phyloP scores from a whole-genome alignment of 2,797 vertebrate species.

The Tokudaia tokunoshimensis region DNA sequence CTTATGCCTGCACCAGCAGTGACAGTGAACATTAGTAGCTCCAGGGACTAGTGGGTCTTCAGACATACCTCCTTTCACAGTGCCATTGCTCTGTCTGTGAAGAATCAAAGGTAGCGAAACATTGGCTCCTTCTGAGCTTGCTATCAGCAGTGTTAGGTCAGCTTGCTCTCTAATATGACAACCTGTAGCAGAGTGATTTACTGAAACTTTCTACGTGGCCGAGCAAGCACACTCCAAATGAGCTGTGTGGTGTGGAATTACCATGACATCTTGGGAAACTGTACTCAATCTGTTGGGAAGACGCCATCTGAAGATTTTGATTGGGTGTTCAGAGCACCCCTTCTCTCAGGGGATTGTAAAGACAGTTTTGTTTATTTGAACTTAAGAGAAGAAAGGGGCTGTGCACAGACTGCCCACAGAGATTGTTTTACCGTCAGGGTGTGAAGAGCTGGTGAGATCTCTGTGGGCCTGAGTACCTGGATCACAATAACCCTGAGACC shows the following conservation, averaged over 20 bases:
- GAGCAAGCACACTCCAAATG: conserved; percentile 62
- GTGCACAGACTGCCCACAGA: background rate
- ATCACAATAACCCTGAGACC: background rate
- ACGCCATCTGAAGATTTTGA: background rate
- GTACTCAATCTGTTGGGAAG: background rate
- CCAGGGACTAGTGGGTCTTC: background rate
- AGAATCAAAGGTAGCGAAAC: conserved; percentile 47
- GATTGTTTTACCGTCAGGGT: background rate
- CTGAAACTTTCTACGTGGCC: background rate
- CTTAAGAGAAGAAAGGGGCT: background rate
- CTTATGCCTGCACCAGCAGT: background rate
- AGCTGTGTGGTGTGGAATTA: background rate
- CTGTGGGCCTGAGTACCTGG: background rate
- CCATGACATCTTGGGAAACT: background rate
- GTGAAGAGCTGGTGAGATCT: background rate
- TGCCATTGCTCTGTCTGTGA: background rate
- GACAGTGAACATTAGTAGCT: background rate
- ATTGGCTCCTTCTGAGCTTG: background rate
- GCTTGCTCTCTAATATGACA: conserved; percentile 49
- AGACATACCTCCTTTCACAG: background rate
- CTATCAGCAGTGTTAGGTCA: background rate
- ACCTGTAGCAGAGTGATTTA: conserved; percentile 49
- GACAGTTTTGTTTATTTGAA: background rate
- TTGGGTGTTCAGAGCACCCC: background rate
- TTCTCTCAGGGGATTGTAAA: background rate